phyloP scores from a whole-genome alignment of 2,113 vertebrate genomes.

The Tachycineta bicolor region DNA sequence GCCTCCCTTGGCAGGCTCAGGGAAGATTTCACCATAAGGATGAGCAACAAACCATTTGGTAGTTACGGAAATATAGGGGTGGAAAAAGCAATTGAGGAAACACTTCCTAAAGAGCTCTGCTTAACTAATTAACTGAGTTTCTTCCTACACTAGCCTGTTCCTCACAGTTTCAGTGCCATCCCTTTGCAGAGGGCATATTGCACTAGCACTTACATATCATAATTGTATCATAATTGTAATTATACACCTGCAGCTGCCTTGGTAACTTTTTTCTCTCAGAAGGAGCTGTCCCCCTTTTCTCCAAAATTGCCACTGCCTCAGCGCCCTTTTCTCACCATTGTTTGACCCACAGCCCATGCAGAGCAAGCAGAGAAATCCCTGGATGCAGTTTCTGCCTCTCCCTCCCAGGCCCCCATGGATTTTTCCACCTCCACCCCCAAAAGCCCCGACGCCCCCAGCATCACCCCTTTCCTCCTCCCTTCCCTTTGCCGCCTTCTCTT shows the following conservation, averaged over 20 bases:
- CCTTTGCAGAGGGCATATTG: background rate
- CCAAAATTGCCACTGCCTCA: background rate
- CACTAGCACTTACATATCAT: background rate
- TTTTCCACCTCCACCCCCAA: background rate
- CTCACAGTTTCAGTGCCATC: background rate
- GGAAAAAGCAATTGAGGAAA: slow-evolving; percentile 1
- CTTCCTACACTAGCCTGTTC: slow-evolving; percentile 16
- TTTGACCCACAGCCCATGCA: background rate
- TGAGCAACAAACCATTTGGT: background rate
- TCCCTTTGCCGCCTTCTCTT: background rate
- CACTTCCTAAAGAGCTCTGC: slow-evolving; percentile 45
- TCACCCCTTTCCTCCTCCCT: background rate
- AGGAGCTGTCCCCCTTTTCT: background rate
- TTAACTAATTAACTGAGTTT: slow-evolving; percentile 52
- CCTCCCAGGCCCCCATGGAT: background rate
- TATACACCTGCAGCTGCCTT: background rate
- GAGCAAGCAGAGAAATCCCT: background rate
- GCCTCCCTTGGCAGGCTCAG: background rate
- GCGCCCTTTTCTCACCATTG: accelerated
- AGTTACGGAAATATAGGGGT: slow-evolving; percentile 17
- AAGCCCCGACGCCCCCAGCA: background rate
- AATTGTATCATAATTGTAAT: background rate
- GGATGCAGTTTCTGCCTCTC: background rate
- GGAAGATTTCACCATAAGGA: slow-evolving; percentile 18
- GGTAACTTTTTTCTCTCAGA: background rate